phyloP scores from a whole-genome alignment of 2,888 invertebrate species.

The Chelonus formosanus region DNA sequence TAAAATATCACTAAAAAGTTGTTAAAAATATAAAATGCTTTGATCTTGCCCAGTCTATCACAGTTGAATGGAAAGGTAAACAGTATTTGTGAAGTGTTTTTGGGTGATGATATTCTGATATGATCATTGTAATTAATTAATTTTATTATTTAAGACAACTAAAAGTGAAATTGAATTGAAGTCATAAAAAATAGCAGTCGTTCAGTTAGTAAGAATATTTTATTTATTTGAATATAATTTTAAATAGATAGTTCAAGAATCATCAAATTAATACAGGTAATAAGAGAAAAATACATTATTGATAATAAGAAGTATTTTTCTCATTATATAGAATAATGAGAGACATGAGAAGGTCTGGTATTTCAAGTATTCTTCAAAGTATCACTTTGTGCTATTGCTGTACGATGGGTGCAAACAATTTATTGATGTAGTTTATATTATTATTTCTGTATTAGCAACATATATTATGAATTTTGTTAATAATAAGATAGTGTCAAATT shows the following conservation, averaged over 20 bases:
- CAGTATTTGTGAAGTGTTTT: no score
- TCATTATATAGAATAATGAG: no score
- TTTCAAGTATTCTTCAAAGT: no score
- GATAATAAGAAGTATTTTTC: no score
- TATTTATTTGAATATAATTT: slow-evolving; percentile 38
- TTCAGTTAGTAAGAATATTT: slow-evolving; percentile 32
- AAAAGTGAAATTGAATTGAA: slow-evolving; percentile 14
- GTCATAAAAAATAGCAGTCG: neutral
- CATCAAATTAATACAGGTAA: neutral
- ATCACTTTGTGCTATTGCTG: neutral
- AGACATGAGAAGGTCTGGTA: no score
- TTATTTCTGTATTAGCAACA: neutral
- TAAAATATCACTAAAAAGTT: no score
- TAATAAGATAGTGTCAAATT: no score
- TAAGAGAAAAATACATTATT: no score
- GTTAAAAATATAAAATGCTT: no score
- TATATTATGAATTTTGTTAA: neutral
- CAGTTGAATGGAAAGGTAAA: no score
- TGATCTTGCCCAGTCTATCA: no score
- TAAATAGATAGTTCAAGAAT: slow-evolving; percentile 34
- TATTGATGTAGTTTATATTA: neutral
- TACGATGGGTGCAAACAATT: slow-evolving; percentile 6
- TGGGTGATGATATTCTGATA: neutral
- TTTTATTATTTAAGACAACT: slow-evolving; percentile 8
- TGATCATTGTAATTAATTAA: neutral